Evolutionary conservation across 2,113 vertebrate species (phyloP).

Genomic region (Thunnus thynnus): DNA sequence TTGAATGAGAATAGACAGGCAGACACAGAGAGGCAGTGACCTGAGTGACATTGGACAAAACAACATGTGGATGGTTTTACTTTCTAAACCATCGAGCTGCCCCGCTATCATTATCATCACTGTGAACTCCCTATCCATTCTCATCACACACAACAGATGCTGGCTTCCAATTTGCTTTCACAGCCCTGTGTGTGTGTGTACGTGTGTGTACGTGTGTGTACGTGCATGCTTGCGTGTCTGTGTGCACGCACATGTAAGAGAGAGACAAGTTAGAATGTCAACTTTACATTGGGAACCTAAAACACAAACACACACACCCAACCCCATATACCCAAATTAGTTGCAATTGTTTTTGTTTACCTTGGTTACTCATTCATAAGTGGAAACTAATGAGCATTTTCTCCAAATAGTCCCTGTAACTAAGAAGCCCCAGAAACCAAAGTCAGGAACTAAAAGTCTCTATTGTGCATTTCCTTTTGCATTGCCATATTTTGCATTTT

Average conservation of each 20-base stretch:
- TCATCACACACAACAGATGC: constrained; percentile 84
- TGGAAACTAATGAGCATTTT: constrained; percentile 14
- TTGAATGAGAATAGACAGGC: constrained; percentile 49
- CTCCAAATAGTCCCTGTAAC: neutral
- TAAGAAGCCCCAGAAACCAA: constrained; percentile 8
- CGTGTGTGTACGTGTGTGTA: neutral
- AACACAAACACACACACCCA: neutral
- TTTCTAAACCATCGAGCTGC: constrained; percentile 78
- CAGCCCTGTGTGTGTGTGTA: constrained; percentile 49
- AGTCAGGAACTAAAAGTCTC: constrained; percentile 1
- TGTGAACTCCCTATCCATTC: constrained; percentile 76
- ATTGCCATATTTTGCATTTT: no score
- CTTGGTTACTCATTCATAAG: constrained; percentile 20
- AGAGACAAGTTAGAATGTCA: constrained; percentile 24
- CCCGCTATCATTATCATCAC: constrained; percentile 78
- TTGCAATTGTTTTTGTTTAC: constrained; percentile 33
- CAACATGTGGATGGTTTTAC: constrained; percentile 78
- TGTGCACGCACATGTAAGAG: neutral
- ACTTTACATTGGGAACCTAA: constrained; percentile 21
- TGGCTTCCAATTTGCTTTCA: constrained; percentile 76
- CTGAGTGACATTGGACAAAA: constrained; percentile 79
- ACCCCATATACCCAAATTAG: constrained; percentile 25
- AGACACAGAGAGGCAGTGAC: constrained; percentile 68
- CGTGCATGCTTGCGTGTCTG: no score
- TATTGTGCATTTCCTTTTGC: neutral